Evolutionary conservation across 2,888 invertebrate species (phyloP).

Genomic region (Tetropium fuscum): DNA sequence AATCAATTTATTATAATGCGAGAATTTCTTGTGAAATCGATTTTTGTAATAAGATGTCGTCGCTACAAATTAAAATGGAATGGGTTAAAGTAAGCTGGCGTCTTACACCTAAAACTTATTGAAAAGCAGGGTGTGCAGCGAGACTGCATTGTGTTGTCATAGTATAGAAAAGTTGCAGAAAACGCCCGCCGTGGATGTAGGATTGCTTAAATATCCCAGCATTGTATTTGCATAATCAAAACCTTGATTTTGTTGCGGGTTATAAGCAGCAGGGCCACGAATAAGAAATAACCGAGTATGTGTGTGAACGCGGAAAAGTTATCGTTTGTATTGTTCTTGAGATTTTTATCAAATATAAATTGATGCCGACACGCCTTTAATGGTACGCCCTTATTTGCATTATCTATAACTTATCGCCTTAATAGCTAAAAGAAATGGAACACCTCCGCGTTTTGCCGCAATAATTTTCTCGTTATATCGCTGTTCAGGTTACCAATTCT

Average conservation of each 20-base stretch:
- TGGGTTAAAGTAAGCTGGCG: too few species aligned
- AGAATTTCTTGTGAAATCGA: too few species aligned
- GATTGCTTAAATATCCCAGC: constrained; percentile 5
- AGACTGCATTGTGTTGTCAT: constrained; percentile 26
- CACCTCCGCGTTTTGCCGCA: neutral
- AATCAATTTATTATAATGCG: too few species aligned
- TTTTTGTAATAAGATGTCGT: too few species aligned
- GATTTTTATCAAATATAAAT: constrained; percentile 29
- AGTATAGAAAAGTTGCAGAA: constrained; percentile 16
- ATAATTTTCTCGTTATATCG: constrained; percentile 2
- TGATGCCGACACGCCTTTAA: constrained; percentile 25
- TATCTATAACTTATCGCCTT: constrained; percentile 17
- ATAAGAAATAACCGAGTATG: constrained; percentile 6
- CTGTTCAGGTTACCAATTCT: neutral
- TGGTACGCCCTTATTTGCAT: constrained; percentile 25
- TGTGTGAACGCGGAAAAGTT: constrained; percentile 17
- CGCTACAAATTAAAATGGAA: too few species aligned
- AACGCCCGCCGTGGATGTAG: constrained; percentile 14
- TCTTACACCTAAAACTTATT: too few species aligned
- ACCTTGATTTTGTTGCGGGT: constrained; percentile 13
- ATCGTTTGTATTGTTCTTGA: constrained; percentile 27
- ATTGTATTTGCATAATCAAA: constrained; percentile 27
- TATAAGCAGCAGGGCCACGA: neutral
- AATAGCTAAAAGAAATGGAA: constrained; percentile 7
- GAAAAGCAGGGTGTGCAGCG: too few species aligned